A percentile compares a stretch with the other conserved stretches of the same genome.
Conservation (phyloP, 2,888 invertebrate genomes). For the Aphodius granarius region DNA sequence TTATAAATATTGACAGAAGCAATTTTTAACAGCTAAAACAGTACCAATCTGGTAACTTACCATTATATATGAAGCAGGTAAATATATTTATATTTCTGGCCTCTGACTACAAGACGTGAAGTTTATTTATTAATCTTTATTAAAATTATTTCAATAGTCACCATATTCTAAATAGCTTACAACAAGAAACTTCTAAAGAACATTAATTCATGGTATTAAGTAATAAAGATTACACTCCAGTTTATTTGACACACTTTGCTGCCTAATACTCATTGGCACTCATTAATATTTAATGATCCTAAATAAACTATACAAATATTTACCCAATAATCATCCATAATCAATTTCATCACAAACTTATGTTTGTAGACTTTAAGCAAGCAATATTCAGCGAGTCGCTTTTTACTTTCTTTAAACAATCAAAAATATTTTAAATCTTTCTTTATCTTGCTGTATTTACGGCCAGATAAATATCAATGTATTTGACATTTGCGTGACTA, state of each 20-base stretch:
- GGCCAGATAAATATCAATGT: background rate
- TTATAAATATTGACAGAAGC: no score
- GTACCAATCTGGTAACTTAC: no score
- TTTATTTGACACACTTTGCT: background rate
- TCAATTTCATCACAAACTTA: no score
- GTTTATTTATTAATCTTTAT: background rate
- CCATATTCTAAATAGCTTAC: no score
- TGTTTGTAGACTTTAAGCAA: no score
- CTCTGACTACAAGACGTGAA: no score
- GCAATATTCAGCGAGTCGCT: background rate
- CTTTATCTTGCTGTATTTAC: background rate
- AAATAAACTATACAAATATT: background rate
- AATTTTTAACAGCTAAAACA: no score
- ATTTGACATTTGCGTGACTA: background rate
- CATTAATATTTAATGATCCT: background rate
- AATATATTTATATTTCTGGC: no score
- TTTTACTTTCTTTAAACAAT: background rate
- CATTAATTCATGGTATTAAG: background rate
- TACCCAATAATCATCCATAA: background rate
- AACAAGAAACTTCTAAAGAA: background rate
- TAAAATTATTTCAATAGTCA: background rate
- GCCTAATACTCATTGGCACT: background rate
- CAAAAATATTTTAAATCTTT: background rate
- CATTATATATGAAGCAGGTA: no score
- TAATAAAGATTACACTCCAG: background rate